A percentile compares a stretch with the other conserved stretches of the same genome.
Evolutionary conservation across 1,140 invertebrate genomes (phyloP).

Genomic region (Lepidurus arcticus): DNA sequence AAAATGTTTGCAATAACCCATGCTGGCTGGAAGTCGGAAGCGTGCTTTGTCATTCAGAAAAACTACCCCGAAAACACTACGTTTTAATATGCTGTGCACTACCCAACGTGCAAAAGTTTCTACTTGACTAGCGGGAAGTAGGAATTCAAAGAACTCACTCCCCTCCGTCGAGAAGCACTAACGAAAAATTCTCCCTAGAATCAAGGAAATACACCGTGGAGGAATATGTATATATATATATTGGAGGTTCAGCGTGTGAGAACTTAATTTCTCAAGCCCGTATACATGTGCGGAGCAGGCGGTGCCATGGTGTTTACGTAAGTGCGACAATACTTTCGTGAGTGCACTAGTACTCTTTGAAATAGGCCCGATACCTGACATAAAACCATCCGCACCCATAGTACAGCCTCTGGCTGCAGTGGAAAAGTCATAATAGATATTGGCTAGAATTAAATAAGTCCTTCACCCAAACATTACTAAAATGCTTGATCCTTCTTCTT

Average conservation of each 20-base stretch:
- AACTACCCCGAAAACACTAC: not conserved
- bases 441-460: constrained; percentile 27
- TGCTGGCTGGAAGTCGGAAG: not conserved
- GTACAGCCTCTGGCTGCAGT: constrained; percentile 48
- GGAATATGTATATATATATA: not conserved
- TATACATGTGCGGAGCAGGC: constrained; percentile 22
- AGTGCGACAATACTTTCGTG: constrained; percentile 28
- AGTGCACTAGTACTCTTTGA: constrained; percentile 28
- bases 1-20: constrained; percentile 9
- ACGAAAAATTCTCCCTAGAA: no score
- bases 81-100: not conserved
- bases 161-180: not conserved
- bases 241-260: not conserved
- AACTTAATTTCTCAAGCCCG: not conserved
- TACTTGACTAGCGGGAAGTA: not conserved
- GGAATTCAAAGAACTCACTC: not conserved
- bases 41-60: constrained; percentile 5
- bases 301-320: constrained; percentile 20
- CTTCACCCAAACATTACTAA: not conserved
- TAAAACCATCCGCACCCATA: constrained; percentile 73
- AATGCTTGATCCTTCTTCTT: not conserved
- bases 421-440: constrained; percentile 30
- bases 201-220: no score
- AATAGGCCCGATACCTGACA: constrained; percentile 56
- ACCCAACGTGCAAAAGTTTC: constrained; percentile 21